Evolutionary conservation across 1,140 invertebrate species (phyloP).

Genomic region (Heliconius hermathena): DNA sequence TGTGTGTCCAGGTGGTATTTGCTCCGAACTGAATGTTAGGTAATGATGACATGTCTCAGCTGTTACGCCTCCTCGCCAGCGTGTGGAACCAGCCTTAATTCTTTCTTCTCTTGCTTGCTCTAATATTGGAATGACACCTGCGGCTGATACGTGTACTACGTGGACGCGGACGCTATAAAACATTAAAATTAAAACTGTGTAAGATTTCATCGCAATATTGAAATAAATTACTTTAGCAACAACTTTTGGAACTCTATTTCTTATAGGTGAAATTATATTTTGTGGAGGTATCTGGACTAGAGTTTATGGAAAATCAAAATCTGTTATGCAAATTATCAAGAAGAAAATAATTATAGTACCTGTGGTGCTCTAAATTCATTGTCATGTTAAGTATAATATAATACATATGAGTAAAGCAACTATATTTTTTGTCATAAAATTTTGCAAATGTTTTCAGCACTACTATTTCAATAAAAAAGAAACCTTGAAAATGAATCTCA

Average conservation of each 20-base stretch:
- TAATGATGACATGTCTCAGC: slow-evolving; percentile 90
- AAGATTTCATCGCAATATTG: too few relatives aligned
- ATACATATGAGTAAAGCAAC: background rate
- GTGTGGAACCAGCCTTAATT: slow-evolving; percentile 48
- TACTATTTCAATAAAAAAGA: background rate
- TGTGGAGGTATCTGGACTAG: background rate
- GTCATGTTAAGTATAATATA: background rate
- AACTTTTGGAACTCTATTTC: too few relatives aligned
- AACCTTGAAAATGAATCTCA: background rate
- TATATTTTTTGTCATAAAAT: background rate
- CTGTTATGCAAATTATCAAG: background rate
- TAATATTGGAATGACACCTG: slow-evolving; percentile 75
- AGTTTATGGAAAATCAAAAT: background rate
- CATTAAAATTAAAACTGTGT: background rate
- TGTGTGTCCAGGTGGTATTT: slow-evolving; percentile 84
- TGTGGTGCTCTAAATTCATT: background rate
- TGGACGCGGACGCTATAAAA: slow-evolving; percentile 83
- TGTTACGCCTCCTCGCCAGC: slow-evolving; percentile 79
- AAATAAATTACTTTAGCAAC: background rate
- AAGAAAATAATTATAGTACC: background rate
- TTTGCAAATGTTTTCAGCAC: background rate
- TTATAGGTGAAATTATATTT: too few relatives aligned
- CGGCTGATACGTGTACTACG: slow-evolving; percentile 87
- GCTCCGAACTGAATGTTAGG: slow-evolving; percentile 84
- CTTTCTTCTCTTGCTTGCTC: slow-evolving; percentile 57